These are phyloP conservation scores for Peromyscus eremicus DNA, from an alignment of 2,797 vertebrate species.

Conservation along the genomic window DNA sequence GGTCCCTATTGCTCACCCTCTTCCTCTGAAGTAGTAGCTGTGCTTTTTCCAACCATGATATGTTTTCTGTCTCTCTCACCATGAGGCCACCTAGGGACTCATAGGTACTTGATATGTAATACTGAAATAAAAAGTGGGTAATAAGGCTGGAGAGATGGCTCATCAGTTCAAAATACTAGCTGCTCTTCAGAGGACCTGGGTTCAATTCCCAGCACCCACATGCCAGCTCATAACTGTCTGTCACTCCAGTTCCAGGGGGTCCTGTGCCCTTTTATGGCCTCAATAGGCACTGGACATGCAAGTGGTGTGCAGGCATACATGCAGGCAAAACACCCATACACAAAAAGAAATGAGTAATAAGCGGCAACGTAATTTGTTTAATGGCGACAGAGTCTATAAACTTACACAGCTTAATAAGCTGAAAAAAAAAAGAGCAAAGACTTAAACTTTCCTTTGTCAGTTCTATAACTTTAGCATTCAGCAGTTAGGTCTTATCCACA, in stretches of 20 bases:
- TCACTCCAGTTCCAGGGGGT: not conserved
- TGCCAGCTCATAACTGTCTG: not conserved
- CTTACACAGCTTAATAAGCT: not conserved
- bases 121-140: not conserved
- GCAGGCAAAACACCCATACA: not conserved
- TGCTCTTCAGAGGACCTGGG: not conserved
- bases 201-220: not conserved
- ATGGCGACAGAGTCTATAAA: conserved; percentile 41
- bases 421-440: conserved; percentile 27
- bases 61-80: conserved; percentile 30
- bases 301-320: not conserved
- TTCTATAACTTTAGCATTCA: not conserved
- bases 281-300: not conserved
- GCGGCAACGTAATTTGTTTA: not conserved
- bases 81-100: not conserved
- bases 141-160: not conserved
- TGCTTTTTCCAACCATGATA: not conserved
- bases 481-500: not conserved
- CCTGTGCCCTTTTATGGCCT: not conserved
- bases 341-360: not conserved
- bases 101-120: conserved; percentile 11
- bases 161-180: not conserved
- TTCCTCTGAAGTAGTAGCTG: not conserved
- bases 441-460: not conserved
- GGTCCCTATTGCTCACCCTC: not conserved